Percentiles rank a stretch among this genome's conserved stretches.
These are phyloP conservation scores for Glossosoma conforme DNA, from an alignment of 1,140 invertebrate species.

Conservation along the genomic window DNA sequence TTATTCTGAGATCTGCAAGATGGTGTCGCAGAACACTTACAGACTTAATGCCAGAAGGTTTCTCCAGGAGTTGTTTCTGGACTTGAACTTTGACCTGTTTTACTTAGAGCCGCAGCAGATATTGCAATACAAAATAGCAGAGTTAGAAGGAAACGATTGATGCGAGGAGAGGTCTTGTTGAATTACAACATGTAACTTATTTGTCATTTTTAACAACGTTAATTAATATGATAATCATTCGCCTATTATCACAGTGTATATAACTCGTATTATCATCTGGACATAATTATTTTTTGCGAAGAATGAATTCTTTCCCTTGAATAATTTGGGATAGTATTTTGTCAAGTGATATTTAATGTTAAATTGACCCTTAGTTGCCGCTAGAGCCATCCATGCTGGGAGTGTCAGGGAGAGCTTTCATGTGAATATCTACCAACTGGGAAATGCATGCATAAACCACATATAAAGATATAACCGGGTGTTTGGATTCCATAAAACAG, in stretches of 20 bases:
- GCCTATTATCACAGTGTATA: background rate
- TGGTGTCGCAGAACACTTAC: conserved; percentile 75
- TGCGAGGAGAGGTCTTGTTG: background rate
- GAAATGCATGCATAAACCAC: no score
- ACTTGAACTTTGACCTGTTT: conserved; percentile 69
- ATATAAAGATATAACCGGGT: no score
- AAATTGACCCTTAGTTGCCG: no score
- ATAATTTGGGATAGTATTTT: no score
- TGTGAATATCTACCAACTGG: no score
- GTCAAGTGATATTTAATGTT: no score
- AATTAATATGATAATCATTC: background rate
- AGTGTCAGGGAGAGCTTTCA: no score
- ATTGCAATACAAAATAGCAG: conserved; percentile 20
- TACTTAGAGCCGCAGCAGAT: conserved; percentile 44
- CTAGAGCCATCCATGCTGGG: no score
- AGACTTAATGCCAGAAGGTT: conserved; percentile 79
- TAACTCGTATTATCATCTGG: background rate
- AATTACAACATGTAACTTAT: background rate
- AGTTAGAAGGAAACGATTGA: conserved; percentile 10
- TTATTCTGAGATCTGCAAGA: conserved; percentile 85
- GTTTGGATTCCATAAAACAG: no score
- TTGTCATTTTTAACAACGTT: background rate
- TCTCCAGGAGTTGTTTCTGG: conserved; percentile 91
- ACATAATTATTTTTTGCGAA: background rate
- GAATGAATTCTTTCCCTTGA: no score